Percentiles rank a stretch among this genome's conserved stretches.
These are phyloP conservation scores for Eudasyphora cyanicolor DNA, from an alignment of 2,888 invertebrate genomes.

Conservation along the genomic window DNA sequence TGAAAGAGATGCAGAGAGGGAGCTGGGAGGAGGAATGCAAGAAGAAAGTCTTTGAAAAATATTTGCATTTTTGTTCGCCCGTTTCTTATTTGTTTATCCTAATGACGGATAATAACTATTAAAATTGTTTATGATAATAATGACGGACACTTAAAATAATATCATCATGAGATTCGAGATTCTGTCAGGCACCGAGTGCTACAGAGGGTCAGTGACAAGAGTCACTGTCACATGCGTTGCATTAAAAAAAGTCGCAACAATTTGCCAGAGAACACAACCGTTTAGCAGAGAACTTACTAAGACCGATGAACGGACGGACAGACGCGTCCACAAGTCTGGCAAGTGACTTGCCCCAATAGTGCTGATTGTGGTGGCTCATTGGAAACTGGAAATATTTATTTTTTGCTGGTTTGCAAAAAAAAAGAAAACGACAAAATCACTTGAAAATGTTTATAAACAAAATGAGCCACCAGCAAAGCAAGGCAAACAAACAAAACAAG, in stretches of 20 bases:
- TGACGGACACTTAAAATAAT: background rate
- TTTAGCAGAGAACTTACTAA: background rate
- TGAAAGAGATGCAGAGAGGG: no score
- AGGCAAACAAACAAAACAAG: background rate
- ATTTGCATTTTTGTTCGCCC: no score
- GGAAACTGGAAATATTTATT: background rate
- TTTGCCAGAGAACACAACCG: background rate
- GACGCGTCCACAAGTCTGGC: background rate
- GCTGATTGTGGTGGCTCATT: background rate
- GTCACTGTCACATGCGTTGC: background rate
- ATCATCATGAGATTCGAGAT: no score
- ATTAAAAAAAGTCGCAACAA: background rate
- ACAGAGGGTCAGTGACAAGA: background rate
- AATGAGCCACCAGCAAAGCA: background rate
- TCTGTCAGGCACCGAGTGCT: background rate
- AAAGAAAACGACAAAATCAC: background rate
- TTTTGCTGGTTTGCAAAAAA: background rate
- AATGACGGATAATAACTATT: background rate
- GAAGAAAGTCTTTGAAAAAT: background rate
- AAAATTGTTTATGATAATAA: background rate
- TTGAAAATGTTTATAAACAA: background rate
- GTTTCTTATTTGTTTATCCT: conserved; percentile 1
- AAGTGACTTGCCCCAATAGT: background rate
- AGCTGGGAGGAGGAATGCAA: background rate
- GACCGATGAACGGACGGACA: background rate